These are phyloP conservation scores for Verasper variegatus DNA, from an alignment of 2,113 vertebrate species.

Conservation along the genomic window DNA sequence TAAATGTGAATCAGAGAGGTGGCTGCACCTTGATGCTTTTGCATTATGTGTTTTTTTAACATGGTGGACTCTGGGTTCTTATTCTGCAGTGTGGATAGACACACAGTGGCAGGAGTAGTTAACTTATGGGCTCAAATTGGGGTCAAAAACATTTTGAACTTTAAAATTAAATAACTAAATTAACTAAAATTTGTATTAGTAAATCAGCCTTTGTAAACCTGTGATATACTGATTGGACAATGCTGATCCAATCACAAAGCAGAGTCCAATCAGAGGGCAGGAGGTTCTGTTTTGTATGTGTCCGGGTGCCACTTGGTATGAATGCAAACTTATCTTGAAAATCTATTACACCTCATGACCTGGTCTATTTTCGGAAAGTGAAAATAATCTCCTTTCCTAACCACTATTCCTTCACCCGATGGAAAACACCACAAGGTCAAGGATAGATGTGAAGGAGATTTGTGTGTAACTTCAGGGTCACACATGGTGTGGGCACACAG, in stretches of 20 bases:
- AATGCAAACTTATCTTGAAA: no score
- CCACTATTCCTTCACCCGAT: no score
- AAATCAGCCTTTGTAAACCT: neutral
- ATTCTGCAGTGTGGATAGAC: neutral
- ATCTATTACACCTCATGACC: no score
- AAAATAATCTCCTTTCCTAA: no score
- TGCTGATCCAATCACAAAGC: neutral
- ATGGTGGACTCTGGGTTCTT: neutral
- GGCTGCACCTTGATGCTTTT: neutral
- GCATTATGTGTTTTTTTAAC: neutral
- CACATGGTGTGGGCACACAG: no score
- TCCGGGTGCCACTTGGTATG: neutral
- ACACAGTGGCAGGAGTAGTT: neutral
- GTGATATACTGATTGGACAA: no score
- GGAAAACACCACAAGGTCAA: no score
- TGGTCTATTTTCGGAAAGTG: no score
- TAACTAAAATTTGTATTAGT: neutral
- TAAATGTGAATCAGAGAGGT: neutral
- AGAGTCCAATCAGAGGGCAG: neutral
- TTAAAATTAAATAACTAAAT: no score
- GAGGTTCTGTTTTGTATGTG: neutral
- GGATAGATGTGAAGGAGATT: no score
- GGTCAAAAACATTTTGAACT: neutral
- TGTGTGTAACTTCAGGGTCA: no score
- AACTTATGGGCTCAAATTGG: neutral